Conservation (phyloP, 2,888 invertebrate genomes). For the Aphidoletes aphidimyza region DNA sequence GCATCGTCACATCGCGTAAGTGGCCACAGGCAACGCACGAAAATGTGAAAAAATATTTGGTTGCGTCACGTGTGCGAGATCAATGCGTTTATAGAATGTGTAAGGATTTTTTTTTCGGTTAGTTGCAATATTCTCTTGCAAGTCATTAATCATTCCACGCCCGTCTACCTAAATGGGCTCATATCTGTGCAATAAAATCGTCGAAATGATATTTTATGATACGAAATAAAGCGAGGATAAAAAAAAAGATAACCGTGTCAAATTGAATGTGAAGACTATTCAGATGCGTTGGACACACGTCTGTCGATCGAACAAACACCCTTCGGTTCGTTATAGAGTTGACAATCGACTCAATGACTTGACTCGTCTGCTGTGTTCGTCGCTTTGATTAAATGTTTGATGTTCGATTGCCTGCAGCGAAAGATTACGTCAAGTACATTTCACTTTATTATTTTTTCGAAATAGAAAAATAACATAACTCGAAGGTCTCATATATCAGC, state of each 20-base stretch:
- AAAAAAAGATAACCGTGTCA: slow-evolving; percentile 18
- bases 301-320: too few species aligned
- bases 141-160: slow-evolving; percentile 27
- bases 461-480: slow-evolving; percentile 45
- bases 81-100: background rate
- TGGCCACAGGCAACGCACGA: background rate
- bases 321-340: too few species aligned
- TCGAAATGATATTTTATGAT: background rate
- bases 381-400: slow-evolving; percentile 28
- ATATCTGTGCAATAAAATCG: slow-evolving; percentile 24
- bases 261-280: slow-evolving; percentile 42
- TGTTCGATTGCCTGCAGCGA: slow-evolving; percentile 9
- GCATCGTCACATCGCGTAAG: too few species aligned
- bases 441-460: slow-evolving; percentile 8
- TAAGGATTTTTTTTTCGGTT: background rate
- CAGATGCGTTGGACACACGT: background rate
- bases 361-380: background rate
- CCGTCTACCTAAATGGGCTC: slow-evolving; percentile 1
- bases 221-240: background rate
- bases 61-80: slow-evolving; percentile 42
- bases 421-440: slow-evolving; percentile 22
- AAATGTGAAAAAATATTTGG: slow-evolving; percentile 23
- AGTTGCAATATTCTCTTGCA: slow-evolving; percentile 22
- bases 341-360: too few species aligned
- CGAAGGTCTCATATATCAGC: background rate